Conservation (phyloP, 2,113 vertebrate species). For the Patagioenas fasciata region DNA sequence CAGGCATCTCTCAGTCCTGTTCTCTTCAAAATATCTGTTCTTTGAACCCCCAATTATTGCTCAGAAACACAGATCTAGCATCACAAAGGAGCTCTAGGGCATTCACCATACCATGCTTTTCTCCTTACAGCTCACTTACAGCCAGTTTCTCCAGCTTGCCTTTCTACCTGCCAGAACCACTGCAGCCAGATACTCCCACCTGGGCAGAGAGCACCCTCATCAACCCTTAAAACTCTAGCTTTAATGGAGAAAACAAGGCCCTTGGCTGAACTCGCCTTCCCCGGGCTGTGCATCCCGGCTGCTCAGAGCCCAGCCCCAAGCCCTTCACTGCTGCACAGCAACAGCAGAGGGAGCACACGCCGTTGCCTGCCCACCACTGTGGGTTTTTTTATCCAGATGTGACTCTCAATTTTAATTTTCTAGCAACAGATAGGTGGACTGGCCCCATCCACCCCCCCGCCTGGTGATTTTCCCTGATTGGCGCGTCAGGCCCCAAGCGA, state of each 20-base stretch:
- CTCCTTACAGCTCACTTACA: background rate
- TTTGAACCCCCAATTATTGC: background rate
- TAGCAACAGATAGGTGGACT: background rate
- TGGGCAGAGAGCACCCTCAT: background rate
- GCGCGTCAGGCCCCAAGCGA: background rate
- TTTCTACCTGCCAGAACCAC: background rate
- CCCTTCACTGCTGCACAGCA: background rate
- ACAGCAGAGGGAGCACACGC: constrained; percentile 62
- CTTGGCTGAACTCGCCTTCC: background rate
- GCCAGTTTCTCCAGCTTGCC: background rate
- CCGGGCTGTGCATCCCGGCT: background rate
- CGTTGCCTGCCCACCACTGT: background rate
- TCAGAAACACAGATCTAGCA: background rate
- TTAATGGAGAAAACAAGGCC: background rate
- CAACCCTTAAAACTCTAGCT: background rate
- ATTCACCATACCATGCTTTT: fast-evolving
- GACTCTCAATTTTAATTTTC: background rate
- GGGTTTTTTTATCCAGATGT: background rate
- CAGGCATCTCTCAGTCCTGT: background rate
- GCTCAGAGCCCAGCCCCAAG: background rate
- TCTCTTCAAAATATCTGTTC: background rate
- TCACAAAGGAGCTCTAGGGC: background rate
- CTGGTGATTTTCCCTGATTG: background rate
- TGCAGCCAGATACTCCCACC: background rate
- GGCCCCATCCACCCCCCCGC: background rate